These are phyloP conservation scores for Drosophila setifemur DNA, from an alignment of 1,140 invertebrate genomes.

Conservation along the genomic window DNA sequence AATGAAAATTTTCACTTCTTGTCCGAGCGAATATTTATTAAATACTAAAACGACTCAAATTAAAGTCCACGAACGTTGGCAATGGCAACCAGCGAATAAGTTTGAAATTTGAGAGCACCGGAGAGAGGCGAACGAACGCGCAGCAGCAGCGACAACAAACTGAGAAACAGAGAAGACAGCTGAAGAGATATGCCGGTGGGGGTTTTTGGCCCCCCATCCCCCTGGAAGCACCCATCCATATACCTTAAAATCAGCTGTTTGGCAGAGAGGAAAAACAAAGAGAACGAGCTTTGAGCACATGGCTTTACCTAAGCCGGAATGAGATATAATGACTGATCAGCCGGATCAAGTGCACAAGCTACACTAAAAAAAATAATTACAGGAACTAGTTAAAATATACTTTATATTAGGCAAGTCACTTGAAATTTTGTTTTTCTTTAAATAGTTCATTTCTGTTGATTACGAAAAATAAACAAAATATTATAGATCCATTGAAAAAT, in stretches of 20 bases:
- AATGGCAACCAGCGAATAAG: conserved; percentile 12
- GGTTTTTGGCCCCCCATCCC: background rate
- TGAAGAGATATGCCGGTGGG: conserved; percentile 13
- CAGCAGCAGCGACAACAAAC: conserved; percentile 48
- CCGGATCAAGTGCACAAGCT: conserved; percentile 14
- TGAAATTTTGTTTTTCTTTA: too few species aligned
- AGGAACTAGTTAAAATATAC: background rate
- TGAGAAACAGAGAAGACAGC: conserved; percentile 28
- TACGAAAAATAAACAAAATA: too few species aligned
- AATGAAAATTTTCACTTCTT: conserved; percentile 4
- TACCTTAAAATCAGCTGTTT: conserved; percentile 21
- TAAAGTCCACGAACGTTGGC: conserved; percentile 33
- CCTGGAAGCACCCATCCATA: background rate
- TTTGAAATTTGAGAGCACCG: conserved; percentile 1
- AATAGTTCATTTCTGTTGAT: too few species aligned
- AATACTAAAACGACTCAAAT: conserved; percentile 10
- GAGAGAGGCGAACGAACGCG: conserved; percentile 24
- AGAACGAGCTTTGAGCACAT: conserved; percentile 37
- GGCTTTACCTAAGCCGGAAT: background rate
- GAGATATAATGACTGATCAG: conserved; percentile 4
- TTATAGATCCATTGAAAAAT: too few species aligned
- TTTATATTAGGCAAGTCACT: too few species aligned
- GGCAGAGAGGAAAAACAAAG: background rate
- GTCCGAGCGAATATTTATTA: conserved; percentile 15
- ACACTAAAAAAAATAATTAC: too few species aligned